A percentile compares a stretch with the other conserved stretches of the same genome.
Conservation (phyloP, 2,888 invertebrate genomes). For the Tenthredo livida region DNA sequence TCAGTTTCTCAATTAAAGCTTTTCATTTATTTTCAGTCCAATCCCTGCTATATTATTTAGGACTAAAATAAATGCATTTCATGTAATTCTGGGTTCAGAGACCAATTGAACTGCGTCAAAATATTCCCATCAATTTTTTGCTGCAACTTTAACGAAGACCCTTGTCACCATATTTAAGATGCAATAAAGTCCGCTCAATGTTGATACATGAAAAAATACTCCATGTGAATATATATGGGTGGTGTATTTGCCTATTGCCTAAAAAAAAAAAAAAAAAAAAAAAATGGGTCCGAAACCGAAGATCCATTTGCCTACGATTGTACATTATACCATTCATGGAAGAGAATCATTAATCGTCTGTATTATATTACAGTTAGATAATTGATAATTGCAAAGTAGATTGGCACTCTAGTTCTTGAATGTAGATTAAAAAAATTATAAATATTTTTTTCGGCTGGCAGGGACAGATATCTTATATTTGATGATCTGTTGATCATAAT, state of each 20-base stretch:
- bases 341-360: not conserved
- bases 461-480: not conserved
- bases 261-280: too few relatives aligned
- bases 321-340: not conserved
- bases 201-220: not conserved
- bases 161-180: not conserved
- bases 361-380: not conserved
- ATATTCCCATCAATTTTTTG: conserved; percentile 24
- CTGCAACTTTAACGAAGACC: conserved; percentile 11
- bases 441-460: not conserved
- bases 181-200: not conserved
- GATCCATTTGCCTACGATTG: not conserved
- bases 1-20: not conserved
- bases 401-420: not conserved
- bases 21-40: not conserved
- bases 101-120: conserved; percentile 36
- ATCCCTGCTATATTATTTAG: not conserved
- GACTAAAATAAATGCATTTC: not conserved
- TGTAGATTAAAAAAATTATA: not conserved
- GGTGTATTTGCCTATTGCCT: not conserved
- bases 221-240: not conserved
- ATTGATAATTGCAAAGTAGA: not conserved
- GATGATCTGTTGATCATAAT: not conserved
- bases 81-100: not conserved
- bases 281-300: not conserved